Conservation (phyloP, 2,113 vertebrate species). For the Pterocles orientalis region DNA sequence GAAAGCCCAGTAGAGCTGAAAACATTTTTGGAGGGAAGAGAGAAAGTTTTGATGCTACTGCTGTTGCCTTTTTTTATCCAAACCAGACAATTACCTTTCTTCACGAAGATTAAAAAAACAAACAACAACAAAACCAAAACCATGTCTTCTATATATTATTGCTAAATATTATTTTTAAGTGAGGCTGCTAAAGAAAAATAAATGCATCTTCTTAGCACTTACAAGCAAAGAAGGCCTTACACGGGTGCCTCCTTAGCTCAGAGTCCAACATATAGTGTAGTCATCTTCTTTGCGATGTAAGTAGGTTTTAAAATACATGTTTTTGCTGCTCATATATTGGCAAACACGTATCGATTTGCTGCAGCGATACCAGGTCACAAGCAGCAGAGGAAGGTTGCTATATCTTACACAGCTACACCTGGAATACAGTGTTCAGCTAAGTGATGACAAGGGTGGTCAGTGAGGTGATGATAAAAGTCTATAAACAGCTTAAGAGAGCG, state of each 20-base stretch:
- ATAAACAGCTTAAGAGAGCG: slow-evolving; percentile 52
- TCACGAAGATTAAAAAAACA: background rate
- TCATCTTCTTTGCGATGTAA: background rate
- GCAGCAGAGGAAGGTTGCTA: background rate
- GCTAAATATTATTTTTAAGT: background rate
- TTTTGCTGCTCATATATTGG: background rate
- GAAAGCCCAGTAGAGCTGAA: slow-evolving; percentile 14
- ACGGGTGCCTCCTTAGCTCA: background rate
- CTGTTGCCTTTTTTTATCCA: background rate
- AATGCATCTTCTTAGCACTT: background rate
- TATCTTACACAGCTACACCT: slow-evolving; percentile 3
- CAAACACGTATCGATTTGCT: background rate
- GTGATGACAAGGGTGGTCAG: slow-evolving; percentile 51
- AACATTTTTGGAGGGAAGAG: slow-evolving; percentile 9
- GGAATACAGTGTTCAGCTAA: slow-evolving; percentile 27
- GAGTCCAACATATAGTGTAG: background rate
- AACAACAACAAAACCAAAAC: background rate
- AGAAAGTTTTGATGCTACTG: slow-evolving; percentile 50
- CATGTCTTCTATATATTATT: background rate
- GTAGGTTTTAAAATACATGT: background rate
- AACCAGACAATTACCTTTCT: background rate
- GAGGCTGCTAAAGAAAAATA: background rate
- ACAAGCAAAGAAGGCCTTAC: background rate
- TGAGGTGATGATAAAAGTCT: slow-evolving; percentile 49
- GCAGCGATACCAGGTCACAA: background rate